These are phyloP conservation scores for Periphyllus acericola DNA, from an alignment of 2,888 invertebrate species.

Conservation along the genomic window DNA sequence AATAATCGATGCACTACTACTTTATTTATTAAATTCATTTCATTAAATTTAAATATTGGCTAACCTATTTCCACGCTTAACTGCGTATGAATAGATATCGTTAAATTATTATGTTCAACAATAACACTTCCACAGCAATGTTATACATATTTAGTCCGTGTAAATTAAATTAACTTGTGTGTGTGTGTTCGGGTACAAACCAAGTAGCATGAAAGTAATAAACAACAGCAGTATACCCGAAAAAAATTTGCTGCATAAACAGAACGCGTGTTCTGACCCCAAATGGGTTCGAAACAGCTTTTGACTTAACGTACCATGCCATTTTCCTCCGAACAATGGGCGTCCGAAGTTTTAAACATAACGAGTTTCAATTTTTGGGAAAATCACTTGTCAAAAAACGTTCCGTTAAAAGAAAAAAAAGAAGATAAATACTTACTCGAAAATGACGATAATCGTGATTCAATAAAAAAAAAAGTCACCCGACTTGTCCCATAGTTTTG, in stretches of 20 bases:
- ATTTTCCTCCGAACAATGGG: not conserved
- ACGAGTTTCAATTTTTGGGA: not conserved
- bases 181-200: not conserved
- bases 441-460: no score
- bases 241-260: conserved; percentile 20
- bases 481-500: no score
- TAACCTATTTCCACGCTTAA: not conserved
- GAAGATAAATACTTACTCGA: not conserved
- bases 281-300: conserved; percentile 35
- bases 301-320: conserved; percentile 10
- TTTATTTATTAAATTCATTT: no score
- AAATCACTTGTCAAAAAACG: not conserved
- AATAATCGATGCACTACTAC: no score
- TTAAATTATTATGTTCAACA: not conserved
- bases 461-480: no score
- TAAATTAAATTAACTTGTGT: conserved; percentile 19
- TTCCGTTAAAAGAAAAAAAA: not conserved
- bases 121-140: not conserved
- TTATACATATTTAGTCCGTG: not conserved
- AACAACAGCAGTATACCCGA: not conserved
- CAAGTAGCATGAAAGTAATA: conserved; percentile 7
- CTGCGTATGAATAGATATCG: not conserved
- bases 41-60: no score
- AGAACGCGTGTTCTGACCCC: not conserved
- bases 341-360: conserved; percentile 1